Percentiles rank a stretch among this genome's conserved stretches.
phyloP scores from a whole-genome alignment of 2,888 invertebrate genomes.

The Merodon equestris region DNA sequence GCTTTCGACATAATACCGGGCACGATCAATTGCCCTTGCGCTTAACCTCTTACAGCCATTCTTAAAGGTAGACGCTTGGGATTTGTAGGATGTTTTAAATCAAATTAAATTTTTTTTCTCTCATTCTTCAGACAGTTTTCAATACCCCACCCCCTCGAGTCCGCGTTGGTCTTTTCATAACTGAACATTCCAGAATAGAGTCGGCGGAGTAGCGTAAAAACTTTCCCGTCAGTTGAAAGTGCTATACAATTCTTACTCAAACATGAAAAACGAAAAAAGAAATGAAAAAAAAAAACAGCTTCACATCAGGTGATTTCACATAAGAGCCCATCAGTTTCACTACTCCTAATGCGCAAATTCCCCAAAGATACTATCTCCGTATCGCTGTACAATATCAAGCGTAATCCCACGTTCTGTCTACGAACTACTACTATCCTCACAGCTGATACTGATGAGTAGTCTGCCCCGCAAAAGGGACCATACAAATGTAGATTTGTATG shows the following conservation, averaged over 20 bases:
- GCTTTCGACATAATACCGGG: too few relatives aligned
- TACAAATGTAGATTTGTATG: conserved; percentile 18
- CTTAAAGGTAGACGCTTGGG: too few relatives aligned
- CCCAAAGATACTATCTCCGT: conserved; percentile 46
- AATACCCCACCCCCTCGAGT: too few relatives aligned
- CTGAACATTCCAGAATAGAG: too few relatives aligned
- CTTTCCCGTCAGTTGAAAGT: conserved; percentile 45
- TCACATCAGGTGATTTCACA: conserved; percentile 61
- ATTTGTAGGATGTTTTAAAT: too few relatives aligned
- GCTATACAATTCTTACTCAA: conserved; percentile 30
- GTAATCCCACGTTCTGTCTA: conserved; percentile 50
- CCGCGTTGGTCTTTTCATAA: too few relatives aligned
- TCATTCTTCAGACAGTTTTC: too few relatives aligned
- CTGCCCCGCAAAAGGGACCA: conserved; percentile 9
- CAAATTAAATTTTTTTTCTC: too few relatives aligned
- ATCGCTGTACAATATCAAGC: conserved; percentile 44
- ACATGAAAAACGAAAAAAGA: conserved; percentile 10
- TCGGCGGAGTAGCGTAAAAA: conserved; percentile 16
- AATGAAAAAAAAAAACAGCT: conserved; percentile 15
- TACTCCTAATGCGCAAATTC: conserved; percentile 58
- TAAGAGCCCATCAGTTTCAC: conserved; percentile 26
- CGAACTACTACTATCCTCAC: conserved; percentile 40
- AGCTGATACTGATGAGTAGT: conserved; percentile 51
- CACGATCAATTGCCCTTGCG: too few relatives aligned
- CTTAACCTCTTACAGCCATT: too few relatives aligned